Evolutionary conservation across 2,888 invertebrate species (phyloP), one percentile per base, ranked within the genome.

Genomic region (Autographa gamma): DNA sequence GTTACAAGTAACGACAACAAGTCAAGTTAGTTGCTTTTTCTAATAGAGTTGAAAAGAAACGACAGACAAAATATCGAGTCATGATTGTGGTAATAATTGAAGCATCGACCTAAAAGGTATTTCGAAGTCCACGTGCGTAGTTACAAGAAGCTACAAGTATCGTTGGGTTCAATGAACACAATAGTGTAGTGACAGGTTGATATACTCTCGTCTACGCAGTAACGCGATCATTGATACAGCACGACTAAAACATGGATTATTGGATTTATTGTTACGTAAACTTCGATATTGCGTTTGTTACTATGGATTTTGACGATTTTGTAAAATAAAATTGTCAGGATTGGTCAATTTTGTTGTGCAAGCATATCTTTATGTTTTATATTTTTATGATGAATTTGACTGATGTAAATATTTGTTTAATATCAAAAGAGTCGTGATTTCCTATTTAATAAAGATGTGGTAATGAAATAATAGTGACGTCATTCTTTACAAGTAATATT

Each of bases 151-250:
- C 68, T 63, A 77, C 63, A 43, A 68, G 65, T 19, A 72, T 65
- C 31, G 48, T 65, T 63, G 73, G 73, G 76, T 76, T 76, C 76
- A 76, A 76, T 66, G 76, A 59, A 77, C 76, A 76, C 68, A 66
- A 77, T 73, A 73, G 63, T 66, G 65, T 73, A 68, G 69, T 77
- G 76, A 77, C 76, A 76, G 77, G 76, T 77, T 73, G 73, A 77
- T 69, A 31, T 63, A 63, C 62, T 63, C 64, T 72, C 56, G 43
- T 59, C 43, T 69, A 63, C 58, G 63, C 54, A 76, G 67, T 25
- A 19, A 54, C 54, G 54, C 19, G 54, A 19, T 54, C 54, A 54
- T 54, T 19, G 54, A 56, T 56, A 56, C 54, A 18, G 19, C 25
- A 56, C 19, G 19, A 56, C 54, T 56, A 56, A 19, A 56, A 25